phyloP scores from a whole-genome alignment of 2,797 vertebrate species.

The Sylvia borin region DNA sequence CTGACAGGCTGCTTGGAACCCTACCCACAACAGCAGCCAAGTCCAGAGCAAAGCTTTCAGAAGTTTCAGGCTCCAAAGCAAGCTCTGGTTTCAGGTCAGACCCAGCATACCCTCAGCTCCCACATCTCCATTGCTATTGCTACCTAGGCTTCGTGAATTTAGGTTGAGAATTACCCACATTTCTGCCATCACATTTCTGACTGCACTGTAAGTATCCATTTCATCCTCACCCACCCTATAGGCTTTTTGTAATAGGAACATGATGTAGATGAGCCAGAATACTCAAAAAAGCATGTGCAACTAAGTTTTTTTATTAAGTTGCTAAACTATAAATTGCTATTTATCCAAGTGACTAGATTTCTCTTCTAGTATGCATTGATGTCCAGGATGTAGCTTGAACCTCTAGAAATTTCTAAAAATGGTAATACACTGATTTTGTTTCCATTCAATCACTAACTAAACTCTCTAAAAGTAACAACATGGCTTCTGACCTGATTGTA shows the following conservation, averaged over 20 bases:
- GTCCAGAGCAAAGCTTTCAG: not conserved
- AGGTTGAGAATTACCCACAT: not conserved
- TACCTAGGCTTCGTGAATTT: not conserved
- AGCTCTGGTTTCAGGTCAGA: not conserved
- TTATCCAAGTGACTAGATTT: not conserved
- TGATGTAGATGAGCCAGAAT: not conserved
- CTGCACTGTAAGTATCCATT: not conserved
- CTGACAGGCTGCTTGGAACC: not conserved
- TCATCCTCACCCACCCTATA: not conserved
- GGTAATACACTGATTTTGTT: not conserved
- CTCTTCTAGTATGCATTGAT: not conserved
- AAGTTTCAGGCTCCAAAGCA: rapidly evolving
- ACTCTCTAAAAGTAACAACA: not conserved
- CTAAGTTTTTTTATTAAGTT: not conserved
- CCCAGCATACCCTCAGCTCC: not conserved
- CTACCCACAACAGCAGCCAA: not conserved
- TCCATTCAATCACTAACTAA: not conserved
- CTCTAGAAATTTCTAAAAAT: not conserved
- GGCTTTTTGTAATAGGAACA: not conserved
- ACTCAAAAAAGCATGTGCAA: rapidly evolving
- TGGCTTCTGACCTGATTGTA: not conserved
- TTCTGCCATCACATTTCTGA: not conserved
- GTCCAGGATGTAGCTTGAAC: not conserved
- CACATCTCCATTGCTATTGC: not conserved
- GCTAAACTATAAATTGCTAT: not conserved